Percentiles rank a stretch among this genome's conserved stretches.
Conservation (phyloP, 2,113 vertebrate genomes). For the Equus przewalskii region DNA sequence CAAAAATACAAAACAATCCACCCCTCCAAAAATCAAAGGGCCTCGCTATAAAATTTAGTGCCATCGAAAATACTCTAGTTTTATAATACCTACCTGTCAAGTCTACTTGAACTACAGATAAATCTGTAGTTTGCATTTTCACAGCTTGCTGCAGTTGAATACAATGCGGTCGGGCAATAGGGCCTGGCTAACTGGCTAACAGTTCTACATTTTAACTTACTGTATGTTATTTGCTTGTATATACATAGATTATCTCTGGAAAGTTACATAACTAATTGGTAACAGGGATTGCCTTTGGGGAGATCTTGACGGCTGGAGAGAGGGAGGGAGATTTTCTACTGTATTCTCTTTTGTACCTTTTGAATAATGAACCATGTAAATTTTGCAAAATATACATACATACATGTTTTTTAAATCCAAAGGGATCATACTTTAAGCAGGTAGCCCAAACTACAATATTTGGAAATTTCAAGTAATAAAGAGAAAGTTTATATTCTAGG, state of each 20-base stretch:
- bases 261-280: constrained; percentile 14
- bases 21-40: background rate
- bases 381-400: background rate
- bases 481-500: constrained; percentile 44
- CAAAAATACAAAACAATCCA: constrained; percentile 44
- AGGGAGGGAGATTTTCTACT: background rate
- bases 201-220: constrained; percentile 26
- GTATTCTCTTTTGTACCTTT: background rate
- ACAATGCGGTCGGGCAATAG: constrained; percentile 9
- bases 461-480: constrained; percentile 59
- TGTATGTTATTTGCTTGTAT: background rate
- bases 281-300: constrained; percentile 1
- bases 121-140: background rate
- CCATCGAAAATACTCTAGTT: background rate
- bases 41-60: constrained; percentile 49
- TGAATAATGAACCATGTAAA: constrained; percentile 28
- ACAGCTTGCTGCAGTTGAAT: background rate
- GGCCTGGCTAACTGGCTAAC: constrained; percentile 31
- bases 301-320: background rate
- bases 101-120: background rate
- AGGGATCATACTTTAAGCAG: constrained; percentile 15
- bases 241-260: background rate
- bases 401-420: background rate
- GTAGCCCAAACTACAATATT: constrained; percentile 33
- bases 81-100: constrained; percentile 35